A percentile compares a stretch with the other conserved stretches of the same genome.
These are phyloP conservation scores for Naso thynnoides DNA, from an alignment of 2,797 vertebrate species.

Conservation along the genomic window DNA sequence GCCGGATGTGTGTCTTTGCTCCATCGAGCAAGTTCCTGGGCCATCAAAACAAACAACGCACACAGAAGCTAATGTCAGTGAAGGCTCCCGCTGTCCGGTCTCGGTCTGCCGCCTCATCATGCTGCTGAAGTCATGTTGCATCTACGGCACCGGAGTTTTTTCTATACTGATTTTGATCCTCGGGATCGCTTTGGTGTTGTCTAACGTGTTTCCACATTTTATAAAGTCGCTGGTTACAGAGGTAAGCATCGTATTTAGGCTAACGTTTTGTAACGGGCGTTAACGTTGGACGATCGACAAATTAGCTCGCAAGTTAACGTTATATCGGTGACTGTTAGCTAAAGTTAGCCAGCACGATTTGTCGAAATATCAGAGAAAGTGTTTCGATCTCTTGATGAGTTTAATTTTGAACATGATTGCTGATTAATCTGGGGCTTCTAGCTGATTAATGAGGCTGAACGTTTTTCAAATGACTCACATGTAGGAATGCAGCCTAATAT, in stretches of 20 bases:
- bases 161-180: constrained; percentile 75
- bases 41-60: constrained; percentile 64
- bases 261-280: constrained; percentile 2
- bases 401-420: not conserved
- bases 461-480: not conserved
- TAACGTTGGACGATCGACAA: too few species aligned
- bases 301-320: not conserved
- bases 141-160: constrained; percentile 72
- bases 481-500: not conserved
- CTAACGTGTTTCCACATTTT: constrained; percentile 74
- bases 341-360: constrained; percentile 1
- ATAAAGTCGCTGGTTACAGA: constrained; percentile 72
- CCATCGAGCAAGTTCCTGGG: constrained; percentile 23
- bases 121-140: constrained; percentile 75
- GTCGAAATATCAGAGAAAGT: not conserved
- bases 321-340: not conserved
- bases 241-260: constrained; percentile 67
- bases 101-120: constrained; percentile 42
- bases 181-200: constrained; percentile 78
- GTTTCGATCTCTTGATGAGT: not conserved
- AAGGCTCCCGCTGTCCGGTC: too few species aligned
- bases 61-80: not conserved
- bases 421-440: not conserved
- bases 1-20: constrained; percentile 33
- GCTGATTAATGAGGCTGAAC: not conserved